phyloP scores from a whole-genome alignment of 2,888 invertebrate genomes.

The Conchocele bisecta region DNA sequence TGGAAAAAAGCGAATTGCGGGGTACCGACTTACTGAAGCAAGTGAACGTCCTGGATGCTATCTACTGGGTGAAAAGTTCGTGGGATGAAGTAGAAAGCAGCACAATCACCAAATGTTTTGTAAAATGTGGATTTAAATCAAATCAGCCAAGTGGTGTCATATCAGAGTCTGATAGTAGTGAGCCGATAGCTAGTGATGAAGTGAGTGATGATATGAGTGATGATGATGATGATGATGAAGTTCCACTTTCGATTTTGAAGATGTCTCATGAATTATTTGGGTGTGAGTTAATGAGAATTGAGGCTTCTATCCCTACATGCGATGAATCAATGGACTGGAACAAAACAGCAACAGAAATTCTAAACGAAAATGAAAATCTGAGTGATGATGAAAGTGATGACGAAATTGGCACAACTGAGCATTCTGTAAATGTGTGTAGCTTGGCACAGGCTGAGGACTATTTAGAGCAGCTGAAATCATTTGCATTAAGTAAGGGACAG shows the following conservation, averaged over 20 bases:
- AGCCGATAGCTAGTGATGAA: neutral
- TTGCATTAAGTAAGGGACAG: neutral
- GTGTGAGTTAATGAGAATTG: neutral
- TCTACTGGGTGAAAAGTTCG: constrained; percentile 31
- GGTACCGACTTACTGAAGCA: constrained; percentile 31
- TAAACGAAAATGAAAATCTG: neutral
- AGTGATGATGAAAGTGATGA: constrained; percentile 2
- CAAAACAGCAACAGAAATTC: neutral
- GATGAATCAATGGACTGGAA: neutral
- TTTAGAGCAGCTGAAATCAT: neutral
- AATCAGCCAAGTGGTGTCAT: too few relatives aligned
- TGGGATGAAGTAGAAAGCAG: constrained; percentile 31
- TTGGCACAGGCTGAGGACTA: neutral
- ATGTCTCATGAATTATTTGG: neutral
- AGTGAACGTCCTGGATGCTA: constrained; percentile 25
- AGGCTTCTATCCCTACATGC: neutral
- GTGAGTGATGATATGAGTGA: neutral
- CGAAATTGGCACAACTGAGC: neutral
- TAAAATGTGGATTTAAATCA: constrained; percentile 16
- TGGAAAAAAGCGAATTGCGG: constrained; percentile 13
- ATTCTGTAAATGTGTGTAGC: neutral
- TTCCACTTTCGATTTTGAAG: neutral
- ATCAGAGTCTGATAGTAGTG: too few relatives aligned
- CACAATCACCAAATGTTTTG: constrained; percentile 38
- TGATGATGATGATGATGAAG: neutral